Percentiles rank a stretch among this genome's conserved stretches.
Evolutionary conservation across 1,140 invertebrate genomes (phyloP).

Genomic region (Gerris buenoi): DNA sequence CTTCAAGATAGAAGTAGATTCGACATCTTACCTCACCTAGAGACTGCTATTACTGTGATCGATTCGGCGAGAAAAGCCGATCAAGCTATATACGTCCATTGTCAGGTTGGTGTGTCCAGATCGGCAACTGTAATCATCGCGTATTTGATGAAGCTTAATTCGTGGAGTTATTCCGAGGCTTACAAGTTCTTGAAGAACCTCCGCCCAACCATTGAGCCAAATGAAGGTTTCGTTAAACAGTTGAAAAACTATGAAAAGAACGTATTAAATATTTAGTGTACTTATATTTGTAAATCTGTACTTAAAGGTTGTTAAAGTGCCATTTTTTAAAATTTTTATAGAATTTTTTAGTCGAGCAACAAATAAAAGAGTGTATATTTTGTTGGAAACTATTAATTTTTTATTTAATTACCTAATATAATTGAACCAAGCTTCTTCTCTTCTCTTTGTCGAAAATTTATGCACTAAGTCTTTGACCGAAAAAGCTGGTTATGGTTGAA

Average conservation of each 20-base stretch:
- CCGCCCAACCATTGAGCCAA: constrained; percentile 54
- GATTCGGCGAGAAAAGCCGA: constrained; percentile 30
- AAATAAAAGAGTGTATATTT: too few species aligned
- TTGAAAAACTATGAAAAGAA: background rate
- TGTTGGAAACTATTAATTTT: too few species aligned
- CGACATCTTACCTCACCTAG: constrained; percentile 35
- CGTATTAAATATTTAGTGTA: background rate
- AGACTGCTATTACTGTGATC: constrained; percentile 41
- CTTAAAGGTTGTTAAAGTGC: too few species aligned
- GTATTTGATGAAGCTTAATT: constrained; percentile 57
- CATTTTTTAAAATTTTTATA: too few species aligned
- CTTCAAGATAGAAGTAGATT: constrained; percentile 57
- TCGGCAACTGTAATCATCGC: constrained; percentile 65
- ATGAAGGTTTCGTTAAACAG: constrained; percentile 51
- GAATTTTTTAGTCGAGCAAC: too few species aligned
- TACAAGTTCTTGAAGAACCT: constrained; percentile 46
- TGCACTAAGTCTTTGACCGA: too few species aligned
- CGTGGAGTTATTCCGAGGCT: constrained; percentile 50
- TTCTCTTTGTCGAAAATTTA: too few species aligned
- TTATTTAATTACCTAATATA: too few species aligned
- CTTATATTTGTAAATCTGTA: too few species aligned
- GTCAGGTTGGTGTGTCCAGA: constrained; percentile 78
- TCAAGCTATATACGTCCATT: constrained; percentile 68
- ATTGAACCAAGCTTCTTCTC: too few species aligned
- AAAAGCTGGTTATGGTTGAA: too few species aligned